phyloP scores from a whole-genome alignment of 2,113 vertebrate species.

The Thalassarche chlororhynchos region DNA sequence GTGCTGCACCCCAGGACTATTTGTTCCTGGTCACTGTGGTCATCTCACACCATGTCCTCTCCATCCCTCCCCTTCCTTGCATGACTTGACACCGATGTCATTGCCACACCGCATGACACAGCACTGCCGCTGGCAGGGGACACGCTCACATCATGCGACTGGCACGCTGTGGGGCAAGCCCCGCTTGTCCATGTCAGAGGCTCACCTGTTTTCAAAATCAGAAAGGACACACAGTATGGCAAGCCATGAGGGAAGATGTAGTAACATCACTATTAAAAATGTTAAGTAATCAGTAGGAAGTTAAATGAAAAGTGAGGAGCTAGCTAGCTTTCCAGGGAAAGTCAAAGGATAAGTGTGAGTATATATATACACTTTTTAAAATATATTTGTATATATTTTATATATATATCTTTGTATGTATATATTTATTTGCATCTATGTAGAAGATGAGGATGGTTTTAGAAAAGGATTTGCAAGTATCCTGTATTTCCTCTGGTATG shows the following conservation, averaged over 20 bases:
- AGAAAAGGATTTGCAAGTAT: not conserved
- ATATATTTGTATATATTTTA: too few species aligned
- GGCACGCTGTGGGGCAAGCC: not conserved
- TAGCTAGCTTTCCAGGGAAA: not conserved
- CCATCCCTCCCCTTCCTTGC: not conserved
- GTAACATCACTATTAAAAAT: not conserved
- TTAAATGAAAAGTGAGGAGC: not conserved
- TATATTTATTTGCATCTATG: not conserved
- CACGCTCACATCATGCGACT: accelerated
- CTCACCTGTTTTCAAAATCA: not conserved
- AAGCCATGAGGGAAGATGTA: not conserved
- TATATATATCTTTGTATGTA: not conserved
- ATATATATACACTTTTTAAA: too few species aligned
- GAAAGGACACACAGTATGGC: accelerated
- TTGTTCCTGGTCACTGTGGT: not conserved
- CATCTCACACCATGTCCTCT: not conserved
- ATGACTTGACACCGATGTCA: accelerated
- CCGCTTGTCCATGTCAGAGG: not conserved
- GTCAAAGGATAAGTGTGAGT: not conserved
- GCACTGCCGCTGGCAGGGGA: not conserved
- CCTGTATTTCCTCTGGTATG: not conserved
- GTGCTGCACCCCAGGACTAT: not conserved
- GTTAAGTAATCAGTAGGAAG: not conserved
- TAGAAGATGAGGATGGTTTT: not conserved
- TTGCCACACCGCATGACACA: accelerated